Percentiles rank a stretch among this genome's conserved stretches.
phyloP scores from a whole-genome alignment of 1,140 invertebrate genomes.

The Penaeus japonicus region DNA sequence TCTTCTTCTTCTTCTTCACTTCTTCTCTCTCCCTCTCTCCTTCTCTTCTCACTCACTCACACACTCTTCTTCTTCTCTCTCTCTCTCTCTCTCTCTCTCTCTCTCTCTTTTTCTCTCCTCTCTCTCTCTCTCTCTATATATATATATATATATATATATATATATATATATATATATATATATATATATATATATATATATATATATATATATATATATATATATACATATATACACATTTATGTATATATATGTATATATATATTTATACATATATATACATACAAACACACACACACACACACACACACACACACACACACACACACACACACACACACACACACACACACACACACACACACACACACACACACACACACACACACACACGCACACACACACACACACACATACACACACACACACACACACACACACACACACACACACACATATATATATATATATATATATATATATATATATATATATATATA shows the following conservation, averaged over 20 bases:
- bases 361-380: not conserved
- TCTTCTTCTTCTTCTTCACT: no score
- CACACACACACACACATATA: not conserved
- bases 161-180: conserved; percentile 21
- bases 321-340: not conserved
- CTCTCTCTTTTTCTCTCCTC: no score
- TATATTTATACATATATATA: not conserved
- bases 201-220: conserved; percentile 16
- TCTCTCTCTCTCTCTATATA: not conserved
- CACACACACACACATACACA: not conserved
- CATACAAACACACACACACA: not conserved
- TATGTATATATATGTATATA: not conserved
- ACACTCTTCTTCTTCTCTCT: no score
- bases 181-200: conserved; percentile 24
- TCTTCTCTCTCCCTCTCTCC: no score
- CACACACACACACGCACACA: not conserved
- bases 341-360: not conserved
- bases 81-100: no score
- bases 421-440: not conserved
- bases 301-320: not conserved
- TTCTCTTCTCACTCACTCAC: no score
- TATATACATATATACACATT: conserved; percentile 11
- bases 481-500: not conserved
- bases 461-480: not conserved
- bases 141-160: not conserved